A percentile compares a stretch with the other conserved stretches of the same genome.
These are phyloP conservation scores for Podotricha telesiphe DNA, from an alignment of 2,888 invertebrate species.

Conservation along the genomic window DNA sequence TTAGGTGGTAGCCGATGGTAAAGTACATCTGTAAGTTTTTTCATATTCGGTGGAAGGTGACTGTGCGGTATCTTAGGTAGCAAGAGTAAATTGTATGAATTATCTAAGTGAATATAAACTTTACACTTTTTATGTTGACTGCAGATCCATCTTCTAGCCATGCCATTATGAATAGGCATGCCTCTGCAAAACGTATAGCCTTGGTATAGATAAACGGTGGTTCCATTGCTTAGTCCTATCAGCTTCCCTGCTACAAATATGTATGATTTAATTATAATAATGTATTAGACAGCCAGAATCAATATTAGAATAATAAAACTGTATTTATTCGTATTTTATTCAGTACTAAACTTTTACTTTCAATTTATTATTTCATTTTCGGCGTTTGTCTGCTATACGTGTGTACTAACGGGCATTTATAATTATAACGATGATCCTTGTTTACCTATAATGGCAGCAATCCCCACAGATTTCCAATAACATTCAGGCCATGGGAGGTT, in stretches of 20 bases:
- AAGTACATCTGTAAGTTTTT: not conserved
- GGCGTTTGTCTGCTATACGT: no score
- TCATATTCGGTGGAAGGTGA: not conserved
- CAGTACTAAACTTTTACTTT: no score
- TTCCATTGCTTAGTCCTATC: constrained; percentile 43
- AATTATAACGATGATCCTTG: no score
- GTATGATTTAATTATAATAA: not conserved
- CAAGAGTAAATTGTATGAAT: not conserved
- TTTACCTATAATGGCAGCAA: no score
- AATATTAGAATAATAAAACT: no score
- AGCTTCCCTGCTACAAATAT: constrained; percentile 40
- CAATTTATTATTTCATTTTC: no score
- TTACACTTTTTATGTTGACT: constrained; percentile 46
- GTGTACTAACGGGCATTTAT: no score
- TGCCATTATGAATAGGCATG: constrained; percentile 32
- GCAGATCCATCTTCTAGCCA: constrained; percentile 48
- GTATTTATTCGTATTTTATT: no score
- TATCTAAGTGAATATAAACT: constrained; percentile 48
- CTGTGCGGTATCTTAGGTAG: not conserved
- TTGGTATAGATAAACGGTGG: constrained; percentile 34
- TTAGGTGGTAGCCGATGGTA: not conserved
- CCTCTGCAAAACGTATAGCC: constrained; percentile 48
- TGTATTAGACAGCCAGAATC: no score
- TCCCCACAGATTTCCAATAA: not conserved
- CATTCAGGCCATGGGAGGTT: not conserved